Percentiles rank a stretch among this genome's conserved stretches.
phyloP scores from a whole-genome alignment of 2,888 invertebrate species.

The Ectropis crepuscularia region DNA sequence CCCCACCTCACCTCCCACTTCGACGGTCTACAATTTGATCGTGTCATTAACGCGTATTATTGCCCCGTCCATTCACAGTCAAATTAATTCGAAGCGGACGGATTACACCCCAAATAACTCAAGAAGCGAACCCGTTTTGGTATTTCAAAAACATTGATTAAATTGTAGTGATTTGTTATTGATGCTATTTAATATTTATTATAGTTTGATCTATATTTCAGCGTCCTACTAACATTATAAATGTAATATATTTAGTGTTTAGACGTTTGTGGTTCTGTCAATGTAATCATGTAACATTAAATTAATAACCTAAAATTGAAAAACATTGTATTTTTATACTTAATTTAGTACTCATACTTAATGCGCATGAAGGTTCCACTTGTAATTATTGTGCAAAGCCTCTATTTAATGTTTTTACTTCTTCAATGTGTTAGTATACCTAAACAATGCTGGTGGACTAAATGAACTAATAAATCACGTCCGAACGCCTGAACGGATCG shows the following conservation, averaged over 20 bases:
- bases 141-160: conserved; percentile 18
- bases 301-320: too few relatives aligned
- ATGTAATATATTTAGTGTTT: too few relatives aligned
- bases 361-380: too few relatives aligned
- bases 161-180: neutral
- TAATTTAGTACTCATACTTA: too few relatives aligned
- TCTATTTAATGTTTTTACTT: too few relatives aligned
- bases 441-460: too few relatives aligned
- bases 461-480: too few relatives aligned
- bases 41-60: conserved; percentile 45
- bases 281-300: too few relatives aligned
- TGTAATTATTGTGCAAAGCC: too few relatives aligned
- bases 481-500: too few relatives aligned
- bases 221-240: too few relatives aligned
- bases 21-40: conserved; percentile 38
- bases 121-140: conserved; percentile 9
- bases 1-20: conserved; percentile 35
- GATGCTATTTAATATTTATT: neutral
- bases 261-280: neutral
- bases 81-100: conserved; percentile 34
- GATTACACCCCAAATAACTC: conserved; percentile 26
- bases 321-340: neutral
- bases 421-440: too few relatives aligned
- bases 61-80: conserved; percentile 36
- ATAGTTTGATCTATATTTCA: neutral